Base-by-base conservation (phyloP, 2,888 invertebrate species). In the Nemotelus nigrinus region DNA sequence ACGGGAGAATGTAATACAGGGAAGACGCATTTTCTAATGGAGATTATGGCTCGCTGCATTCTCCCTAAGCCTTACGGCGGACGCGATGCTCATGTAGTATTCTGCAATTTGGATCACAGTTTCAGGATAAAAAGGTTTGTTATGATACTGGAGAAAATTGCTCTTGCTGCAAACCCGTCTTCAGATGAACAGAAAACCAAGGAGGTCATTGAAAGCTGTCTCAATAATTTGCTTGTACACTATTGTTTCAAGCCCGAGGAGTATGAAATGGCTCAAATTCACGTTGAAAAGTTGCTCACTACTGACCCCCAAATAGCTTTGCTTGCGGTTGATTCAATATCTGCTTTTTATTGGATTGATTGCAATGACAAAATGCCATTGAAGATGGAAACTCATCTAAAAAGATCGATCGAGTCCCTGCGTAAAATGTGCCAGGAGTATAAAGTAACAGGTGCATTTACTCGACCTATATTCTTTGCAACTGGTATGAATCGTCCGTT, bases 61-160 rank as follows among this genome's bases (percentile, higher is more conserved):
- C 82, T 89, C 8, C 89, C 89, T 0, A 79, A 81, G 8, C 80
- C 80, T 7, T 84, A 83, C 63, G 86, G 86, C 25, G 90, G 90
- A 1, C 85, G 88, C 45, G 83, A 87, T 77, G 84, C 87, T 43
- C 84, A 85, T 64, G 88, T 88, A 2, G 80, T 90, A 39, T 82
- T 90, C 6, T 84, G 90, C 63, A 88, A 90, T 81, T 87, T 88
- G 1, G 88, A 89, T 80, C 88, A 89, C 81, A 89, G 90, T 78
- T 89, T 90, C 45, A 79, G 81, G 10, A 63, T 80, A 3, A 77
- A 76, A 77, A 84, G 85, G 77, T 82, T 90, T 44, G 81, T 84
- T 7, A 82, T 84, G 48, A 79, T 87, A 58, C 84, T 89, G 82
- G 83, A 83, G 48, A 80, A 80, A 50, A 82, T 83, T 5, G 82